Base-by-base conservation (phyloP, 1,140 invertebrate species). In the Pissodes strobi region DNA sequence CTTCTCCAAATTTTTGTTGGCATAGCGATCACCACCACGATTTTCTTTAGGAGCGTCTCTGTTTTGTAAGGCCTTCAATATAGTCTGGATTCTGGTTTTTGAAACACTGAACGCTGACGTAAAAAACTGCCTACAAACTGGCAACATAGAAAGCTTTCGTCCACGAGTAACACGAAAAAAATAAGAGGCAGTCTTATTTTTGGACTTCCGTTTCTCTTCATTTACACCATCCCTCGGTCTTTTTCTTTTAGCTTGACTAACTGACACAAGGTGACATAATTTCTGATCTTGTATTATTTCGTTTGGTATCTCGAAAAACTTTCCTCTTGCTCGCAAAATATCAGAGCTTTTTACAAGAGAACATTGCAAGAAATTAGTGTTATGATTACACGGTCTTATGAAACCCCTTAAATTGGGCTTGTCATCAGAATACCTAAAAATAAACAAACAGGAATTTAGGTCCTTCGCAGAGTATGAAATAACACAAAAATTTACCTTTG, bases 1-100 rank as follows among this genome's bases (percentile, higher is more conserved):
- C 30, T 71, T 72, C n/a, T n/a, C n/a, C n/a, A n/a, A n/a, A n/a
- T n/a, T 43, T 43, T 43, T 43, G 39, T 43, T 9, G 13, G 39
- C 39, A 43, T 43, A 43, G 13, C 39, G 39, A 17, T 43, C 39
- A 9, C 39, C 39, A 43, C 39, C 15, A 43, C 39, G 9, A 43
- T 43, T 43, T 17, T 17, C 10, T n/a, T n/a, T n/a, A n/a, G n/a
- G n/a, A n/a, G n/a, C n/a, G n/a, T n/a, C n/a, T n/a, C n/a, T n/a
- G n/a, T n/a, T n/a, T n/a, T n/a, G n/a, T n/a, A n/a, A n/a, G n/a
- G n/a, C n/a, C n/a, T 43, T n/a, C 15, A 43, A 17, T 43, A 43
- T 43, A 17, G 10, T 17, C 39, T 43, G 39, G 39, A 17, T 43
- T 43, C 39, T 43, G 39, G 39, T 43, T 43, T 43, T 43, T 43